Base-by-base conservation (phyloP, 2,797 vertebrate genomes). In the Takifugu rubripes region DNA sequence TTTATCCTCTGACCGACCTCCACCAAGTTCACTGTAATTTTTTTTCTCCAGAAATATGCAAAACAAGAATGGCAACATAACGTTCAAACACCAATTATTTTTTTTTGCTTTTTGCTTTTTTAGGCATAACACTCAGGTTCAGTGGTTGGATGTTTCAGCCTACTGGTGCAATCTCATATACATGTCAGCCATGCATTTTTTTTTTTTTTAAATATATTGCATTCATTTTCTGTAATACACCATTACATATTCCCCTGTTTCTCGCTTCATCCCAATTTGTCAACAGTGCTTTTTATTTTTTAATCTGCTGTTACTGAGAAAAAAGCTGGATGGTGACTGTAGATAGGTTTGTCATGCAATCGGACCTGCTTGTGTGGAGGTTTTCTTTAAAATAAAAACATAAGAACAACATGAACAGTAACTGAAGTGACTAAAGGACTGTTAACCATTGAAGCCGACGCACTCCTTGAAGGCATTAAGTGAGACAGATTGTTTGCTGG, bases 141-240 rank as follows among this genome's bases (percentile, higher is more conserved):
- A 82, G 82, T 81, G 82, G 82, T 87, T 85, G 62, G 79, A 82
- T 77, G 80, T 84, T 84, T 82, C 68, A 68, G 77, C 70, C 54
- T 81, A 87, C 85, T 74, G 82, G 81, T 85, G 81, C 75, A 84
- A 74, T 74, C 74, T 85, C 79, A 76, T 83, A 80, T 78, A 87
- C 84, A 88, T 72, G 55, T 85, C 84, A 81, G 86, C 87, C 89
- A 91, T 91, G 89, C 89, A 89, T 89, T 86, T 87, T 87, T 87
- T 87, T 78, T 40, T 40, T 36, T 36, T 36, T 1, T 21, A 21
- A 21, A 21, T 62, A 88, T 78, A 81, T 84, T 87, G 86, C 85
- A 85, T 86, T 88, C 43, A 61, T 77, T 82, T 83, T 83, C 68
- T 21, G 68, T 81, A 73, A 78, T 83, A 85, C 83, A 84, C 67